Conservation (phyloP, 2,888 invertebrate genomes). For the Habrosyne pyritoides region DNA sequence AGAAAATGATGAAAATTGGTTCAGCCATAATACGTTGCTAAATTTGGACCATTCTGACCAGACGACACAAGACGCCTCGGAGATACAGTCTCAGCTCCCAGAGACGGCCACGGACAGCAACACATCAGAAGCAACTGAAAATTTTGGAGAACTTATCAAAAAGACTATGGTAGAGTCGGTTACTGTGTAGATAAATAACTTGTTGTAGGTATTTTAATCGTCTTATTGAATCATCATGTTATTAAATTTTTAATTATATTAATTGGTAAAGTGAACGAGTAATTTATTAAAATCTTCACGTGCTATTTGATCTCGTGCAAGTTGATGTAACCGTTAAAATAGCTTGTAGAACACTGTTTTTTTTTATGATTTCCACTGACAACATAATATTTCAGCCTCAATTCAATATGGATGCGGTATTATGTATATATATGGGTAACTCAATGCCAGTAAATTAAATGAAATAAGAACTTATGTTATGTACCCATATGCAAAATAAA, state of each 20-base stretch:
- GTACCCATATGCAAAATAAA: not conserved
- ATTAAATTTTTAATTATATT: slow-evolving; percentile 75
- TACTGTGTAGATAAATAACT: slow-evolving; percentile 86
- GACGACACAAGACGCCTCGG: slow-evolving; percentile 62
- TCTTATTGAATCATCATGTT: slow-evolving; percentile 70
- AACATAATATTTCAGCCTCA: not conserved
- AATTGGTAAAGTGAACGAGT: slow-evolving; percentile 55
- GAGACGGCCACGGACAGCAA: slow-evolving; percentile 47
- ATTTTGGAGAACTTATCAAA: slow-evolving; percentile 96
- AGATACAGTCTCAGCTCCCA: slow-evolving; percentile 43
- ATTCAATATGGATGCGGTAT: not conserved
- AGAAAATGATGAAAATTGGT: slow-evolving; percentile 81
- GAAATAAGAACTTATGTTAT: not conserved
- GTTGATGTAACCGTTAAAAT: not conserved
- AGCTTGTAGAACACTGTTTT: not conserved
- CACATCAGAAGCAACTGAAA: slow-evolving; percentile 81
- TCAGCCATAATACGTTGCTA: slow-evolving; percentile 71
- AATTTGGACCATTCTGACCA: slow-evolving; percentile 70
- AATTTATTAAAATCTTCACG: slow-evolving; percentile 24
- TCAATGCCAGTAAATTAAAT: not conserved
- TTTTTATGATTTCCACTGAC: slow-evolving; percentile 6
- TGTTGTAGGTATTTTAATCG: slow-evolving; percentile 68
- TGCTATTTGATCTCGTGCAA: not conserved
- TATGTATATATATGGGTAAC: not conserved
- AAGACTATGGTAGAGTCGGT: slow-evolving; percentile 96